phyloP scores from a whole-genome alignment of 2,888 invertebrate genomes.

The Bombylius discolor region DNA sequence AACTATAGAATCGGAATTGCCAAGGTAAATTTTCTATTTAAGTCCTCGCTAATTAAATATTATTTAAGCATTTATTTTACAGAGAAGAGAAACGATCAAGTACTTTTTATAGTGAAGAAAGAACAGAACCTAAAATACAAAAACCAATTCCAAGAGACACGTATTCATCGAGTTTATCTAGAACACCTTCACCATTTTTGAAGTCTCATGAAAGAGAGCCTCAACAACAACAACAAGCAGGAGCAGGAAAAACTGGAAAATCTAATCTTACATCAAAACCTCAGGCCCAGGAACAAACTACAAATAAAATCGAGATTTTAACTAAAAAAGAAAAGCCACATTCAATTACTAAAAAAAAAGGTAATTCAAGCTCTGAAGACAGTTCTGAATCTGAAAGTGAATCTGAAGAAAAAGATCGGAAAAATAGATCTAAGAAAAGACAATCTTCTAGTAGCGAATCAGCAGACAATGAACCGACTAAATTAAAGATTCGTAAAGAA shows the following conservation, averaged over 20 bases:
- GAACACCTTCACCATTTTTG: slow-evolving; percentile 75
- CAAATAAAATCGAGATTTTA: slow-evolving; percentile 8
- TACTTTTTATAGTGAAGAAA: slow-evolving; percentile 15
- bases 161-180: slow-evolving; percentile 64
- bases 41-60: too few relatives aligned
- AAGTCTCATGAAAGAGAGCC: slow-evolving; percentile 38
- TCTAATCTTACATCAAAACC: slow-evolving; percentile 5
- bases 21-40: too few relatives aligned
- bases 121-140: slow-evolving; percentile 20
- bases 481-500: neutral
- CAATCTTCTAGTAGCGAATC: slow-evolving; percentile 37
- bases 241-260: slow-evolving; percentile 16
- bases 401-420: slow-evolving; percentile 40
- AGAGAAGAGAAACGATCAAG: slow-evolving; percentile 8
- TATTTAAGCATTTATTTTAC: neutral
- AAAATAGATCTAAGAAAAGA: slow-evolving; percentile 25
- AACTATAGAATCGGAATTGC: neutral
- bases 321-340: slow-evolving; percentile 15
- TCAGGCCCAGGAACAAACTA: neutral
- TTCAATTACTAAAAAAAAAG: slow-evolving; percentile 26
- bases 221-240: slow-evolving; percentile 9
- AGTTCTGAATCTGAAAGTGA: slow-evolving; percentile 26
- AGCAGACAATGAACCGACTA: slow-evolving; percentile 33
- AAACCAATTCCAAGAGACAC: slow-evolving; percentile 26
- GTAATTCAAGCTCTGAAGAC: slow-evolving; percentile 34